Evolutionary conservation across 2,113 vertebrate species (phyloP), one percentile per base, ranked within the genome.

Genomic region (Uria aalge): DNA sequence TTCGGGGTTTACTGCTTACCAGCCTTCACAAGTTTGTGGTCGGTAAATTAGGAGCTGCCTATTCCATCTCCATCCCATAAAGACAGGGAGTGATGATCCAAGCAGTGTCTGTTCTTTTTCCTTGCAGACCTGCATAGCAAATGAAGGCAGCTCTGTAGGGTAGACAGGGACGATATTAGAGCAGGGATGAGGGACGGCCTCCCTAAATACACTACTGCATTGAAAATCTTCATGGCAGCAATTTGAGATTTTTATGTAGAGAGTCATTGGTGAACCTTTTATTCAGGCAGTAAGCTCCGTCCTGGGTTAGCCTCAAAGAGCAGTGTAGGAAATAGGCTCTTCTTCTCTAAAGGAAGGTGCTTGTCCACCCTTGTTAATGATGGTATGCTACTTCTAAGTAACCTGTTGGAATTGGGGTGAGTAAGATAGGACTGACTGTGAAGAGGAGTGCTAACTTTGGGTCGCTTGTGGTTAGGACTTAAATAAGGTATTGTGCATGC

Each of bases 71-170:
- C 21, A 41, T 30, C 36, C n/a, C 15, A 4, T 57, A 56, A 24
- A 47, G 36, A 79, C 11, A 21, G 19, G 34, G 40, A 48, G 6
- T 0, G 0, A 7, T 41, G 30, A 10, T 85, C 30, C 30, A 32
- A 19, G 17, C 16, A 48, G 19, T 10, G 17, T 48, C 43, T 81
- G 24, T 63, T 55, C 79, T 62, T 76, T 26, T 60, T 91, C 38
- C 27, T 55, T 88, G 47, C 34, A 73, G 66, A 68, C 18, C 40
- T 56, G 20, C 7, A 5, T 15, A 48, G 55, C 27, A 60, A 66
- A 72, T 48, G 14, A 66, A 45, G 71, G 38, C 0, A 0, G 12
- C 36, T 83, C 15, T 68, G 12, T 66, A 43, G 73, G n/a, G 18
- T 17, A 2, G 2, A 15, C 29, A 34, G 56, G 18, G 29, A 41